Conservation (phyloP, 2,888 invertebrate species). For the Caenorhabditis zanzibari region DNA sequence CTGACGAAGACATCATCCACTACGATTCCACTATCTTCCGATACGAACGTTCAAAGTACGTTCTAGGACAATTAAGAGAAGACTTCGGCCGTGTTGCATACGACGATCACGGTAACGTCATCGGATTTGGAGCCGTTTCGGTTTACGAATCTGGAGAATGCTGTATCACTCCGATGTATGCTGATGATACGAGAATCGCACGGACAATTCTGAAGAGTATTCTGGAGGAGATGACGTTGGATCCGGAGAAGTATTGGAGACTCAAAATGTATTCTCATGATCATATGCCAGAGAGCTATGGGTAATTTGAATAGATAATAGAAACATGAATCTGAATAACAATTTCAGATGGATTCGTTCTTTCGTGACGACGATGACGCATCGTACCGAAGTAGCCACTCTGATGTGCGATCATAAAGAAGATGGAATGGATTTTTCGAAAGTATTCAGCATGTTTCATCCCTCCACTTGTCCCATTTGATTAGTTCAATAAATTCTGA, state of each 20-base stretch:
- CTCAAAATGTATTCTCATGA: slow-evolving; percentile 37
- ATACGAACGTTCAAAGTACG: slow-evolving; percentile 40
- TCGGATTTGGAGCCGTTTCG: slow-evolving; percentile 40
- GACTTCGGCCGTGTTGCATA: slow-evolving; percentile 42
- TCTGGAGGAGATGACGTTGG: slow-evolving; percentile 45
- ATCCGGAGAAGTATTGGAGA: slow-evolving; percentile 41
- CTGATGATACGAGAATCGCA: slow-evolving; percentile 22
- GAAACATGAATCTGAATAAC: background rate
- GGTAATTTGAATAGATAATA: background rate
- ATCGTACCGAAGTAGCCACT: slow-evolving; percentile 18
- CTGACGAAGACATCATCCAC: slow-evolving; percentile 27
- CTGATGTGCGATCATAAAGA: slow-evolving; percentile 41
- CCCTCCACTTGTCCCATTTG: slow-evolving; percentile 34
- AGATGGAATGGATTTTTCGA: slow-evolving; percentile 28
- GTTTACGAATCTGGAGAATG: slow-evolving; percentile 40
- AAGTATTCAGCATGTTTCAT: slow-evolving; percentile 37
- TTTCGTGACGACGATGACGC: slow-evolving; percentile 39
- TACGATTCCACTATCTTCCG: slow-evolving; percentile 38
- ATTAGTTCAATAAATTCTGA: slow-evolving; percentile 7
- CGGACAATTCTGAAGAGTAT: slow-evolving; percentile 40
- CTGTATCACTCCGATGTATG: slow-evolving; percentile 43
- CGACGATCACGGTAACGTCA: slow-evolving; percentile 31
- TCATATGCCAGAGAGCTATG: slow-evolving; percentile 28
- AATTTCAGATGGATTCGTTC: slow-evolving; percentile 43
- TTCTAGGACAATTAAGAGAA: slow-evolving; percentile 29